phyloP scores from a whole-genome alignment of 2,797 vertebrate species.

The Strix occidentalis region DNA sequence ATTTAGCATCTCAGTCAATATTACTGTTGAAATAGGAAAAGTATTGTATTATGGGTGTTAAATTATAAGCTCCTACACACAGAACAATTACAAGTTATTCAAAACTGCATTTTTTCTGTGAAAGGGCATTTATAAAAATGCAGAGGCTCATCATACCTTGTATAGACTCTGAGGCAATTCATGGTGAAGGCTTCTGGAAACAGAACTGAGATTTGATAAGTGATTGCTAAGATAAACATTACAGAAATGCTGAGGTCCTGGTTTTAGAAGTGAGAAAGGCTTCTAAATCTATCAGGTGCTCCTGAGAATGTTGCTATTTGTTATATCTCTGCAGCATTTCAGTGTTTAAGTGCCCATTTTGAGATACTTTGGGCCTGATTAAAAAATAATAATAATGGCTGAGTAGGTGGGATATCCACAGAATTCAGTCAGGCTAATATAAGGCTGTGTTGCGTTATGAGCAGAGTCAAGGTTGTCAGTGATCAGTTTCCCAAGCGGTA shows the following conservation, averaged over 20 bases:
- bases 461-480: neutral
- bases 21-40: neutral
- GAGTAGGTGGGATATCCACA: neutral
- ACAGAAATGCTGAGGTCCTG: constrained; percentile 25
- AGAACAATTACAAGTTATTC: neutral
- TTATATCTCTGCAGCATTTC: neutral
- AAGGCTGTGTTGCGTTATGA: neutral
- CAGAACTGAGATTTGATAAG: constrained; percentile 23
- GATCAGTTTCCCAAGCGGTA: neutral
- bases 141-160: neutral
- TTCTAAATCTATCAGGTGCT: neutral
- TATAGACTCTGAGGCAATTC: neutral
- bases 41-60: neutral
- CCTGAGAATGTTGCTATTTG: neutral
- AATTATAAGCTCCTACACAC: neutral
- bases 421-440: neutral
- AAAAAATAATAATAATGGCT: neutral
- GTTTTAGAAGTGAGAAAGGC: neutral
- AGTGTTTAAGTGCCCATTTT: neutral
- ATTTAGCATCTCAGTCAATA: neutral
- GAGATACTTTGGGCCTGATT: constrained; percentile 33
- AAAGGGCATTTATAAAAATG: neutral
- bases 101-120: neutral
- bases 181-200: constrained; percentile 12
- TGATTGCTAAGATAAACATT: constrained; percentile 31